phyloP scores from a whole-genome alignment of 2,888 invertebrate genomes.

The Mechanitis mazaeus region DNA sequence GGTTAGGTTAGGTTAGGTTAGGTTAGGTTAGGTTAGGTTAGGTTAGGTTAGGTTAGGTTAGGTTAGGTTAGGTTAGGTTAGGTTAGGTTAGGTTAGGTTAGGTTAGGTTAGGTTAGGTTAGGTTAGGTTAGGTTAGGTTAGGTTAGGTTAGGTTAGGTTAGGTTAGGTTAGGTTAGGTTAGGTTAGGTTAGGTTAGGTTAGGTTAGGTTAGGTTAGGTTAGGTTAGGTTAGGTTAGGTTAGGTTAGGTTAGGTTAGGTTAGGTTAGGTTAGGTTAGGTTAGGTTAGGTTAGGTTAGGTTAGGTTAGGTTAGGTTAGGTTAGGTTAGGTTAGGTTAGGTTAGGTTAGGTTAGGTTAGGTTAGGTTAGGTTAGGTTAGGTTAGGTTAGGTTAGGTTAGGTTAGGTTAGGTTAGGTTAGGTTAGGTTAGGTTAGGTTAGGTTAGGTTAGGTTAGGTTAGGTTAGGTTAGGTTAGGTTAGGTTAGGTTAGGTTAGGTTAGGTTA shows the following conservation, averaged over 20 bases:
- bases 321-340: conserved; percentile 11
- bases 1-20: conserved; percentile 11
- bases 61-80: conserved; percentile 11
- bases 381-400: conserved; percentile 24
- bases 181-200: conserved; percentile 11
- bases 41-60: conserved; percentile 9
- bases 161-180: conserved; percentile 11
- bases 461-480: conserved; percentile 30
- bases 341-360: conserved; percentile 11
- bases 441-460: conserved; percentile 28
- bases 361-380: conserved; percentile 15
- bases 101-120: conserved; percentile 11
- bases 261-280: conserved; percentile 11
- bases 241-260: conserved; percentile 3
- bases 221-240: conserved; percentile 11
- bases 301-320: conserved; percentile 11
- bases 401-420: conserved; percentile 26
- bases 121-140: conserved; percentile 11
- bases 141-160: conserved; percentile 11
- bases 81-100: conserved; percentile 11
- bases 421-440: conserved; percentile 31
- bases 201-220: conserved; percentile 10
- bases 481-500: conserved; percentile 32
- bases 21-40: conserved; percentile 11
- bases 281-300: conserved; percentile 11